Conservation (phyloP, 2,888 invertebrate genomes). For the Nephrotoma flavescens region DNA sequence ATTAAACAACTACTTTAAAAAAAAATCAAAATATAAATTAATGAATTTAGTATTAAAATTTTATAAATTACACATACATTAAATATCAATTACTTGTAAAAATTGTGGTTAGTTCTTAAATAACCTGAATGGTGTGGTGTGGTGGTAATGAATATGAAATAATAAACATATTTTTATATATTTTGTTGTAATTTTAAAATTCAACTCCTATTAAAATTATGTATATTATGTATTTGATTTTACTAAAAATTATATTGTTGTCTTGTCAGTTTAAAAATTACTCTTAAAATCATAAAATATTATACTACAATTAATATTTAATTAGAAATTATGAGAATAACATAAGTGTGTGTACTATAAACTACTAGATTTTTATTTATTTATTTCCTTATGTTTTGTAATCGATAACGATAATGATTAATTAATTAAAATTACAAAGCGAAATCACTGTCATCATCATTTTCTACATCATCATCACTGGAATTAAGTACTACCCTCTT, state of each 20-base stretch:
- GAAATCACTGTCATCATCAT: conserved; percentile 19
- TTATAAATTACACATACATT: neutral
- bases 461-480: conserved; percentile 10
- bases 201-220: neutral
- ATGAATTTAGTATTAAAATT: neutral
- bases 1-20: neutral
- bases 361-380: neutral
- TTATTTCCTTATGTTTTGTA: no score
- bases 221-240: neutral
- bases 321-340: neutral
- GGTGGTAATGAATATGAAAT: no score
- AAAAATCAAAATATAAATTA: neutral
- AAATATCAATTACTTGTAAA: neutral
- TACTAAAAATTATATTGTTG: neutral
- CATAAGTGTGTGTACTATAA: neutral
- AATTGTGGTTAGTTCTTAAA: no score
- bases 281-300: neutral
- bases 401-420: neutral
- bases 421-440: neutral
- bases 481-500: neutral
- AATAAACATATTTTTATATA: neutral
- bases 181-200: neutral
- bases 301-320: neutral
- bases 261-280: neutral
- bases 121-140: no score